A percentile compares a stretch with the other conserved stretches of the same genome.
These are phyloP conservation scores for Dyspetes luteomarginatus DNA, from an alignment of 2,888 invertebrate genomes.

Conservation along the genomic window DNA sequence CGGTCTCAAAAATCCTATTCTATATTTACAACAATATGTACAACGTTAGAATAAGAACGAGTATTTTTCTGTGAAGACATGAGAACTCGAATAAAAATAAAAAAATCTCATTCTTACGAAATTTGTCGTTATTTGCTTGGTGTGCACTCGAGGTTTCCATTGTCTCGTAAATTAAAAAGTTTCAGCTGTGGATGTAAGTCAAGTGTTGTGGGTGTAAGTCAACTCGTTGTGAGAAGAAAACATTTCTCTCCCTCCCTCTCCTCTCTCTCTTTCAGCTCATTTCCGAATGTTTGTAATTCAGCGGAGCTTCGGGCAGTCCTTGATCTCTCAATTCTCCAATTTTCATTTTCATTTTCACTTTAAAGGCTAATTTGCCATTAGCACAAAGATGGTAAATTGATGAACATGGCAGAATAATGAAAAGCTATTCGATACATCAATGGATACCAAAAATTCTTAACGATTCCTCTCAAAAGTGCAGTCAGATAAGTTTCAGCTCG, in stretches of 20 bases:
- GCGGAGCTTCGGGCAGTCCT: slow-evolving; percentile 67
- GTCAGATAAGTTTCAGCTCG: slow-evolving; percentile 89
- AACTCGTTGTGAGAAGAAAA: background rate
- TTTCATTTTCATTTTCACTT: slow-evolving; percentile 73
- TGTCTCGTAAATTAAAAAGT: background rate
- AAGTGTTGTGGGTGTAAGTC: too few relatives aligned
- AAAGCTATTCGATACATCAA: slow-evolving; percentile 88
- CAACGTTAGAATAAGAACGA: slow-evolving; percentile 17
- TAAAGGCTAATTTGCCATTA: slow-evolving; percentile 71
- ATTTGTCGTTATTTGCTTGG: background rate
- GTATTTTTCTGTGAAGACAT: slow-evolving; percentile 9
- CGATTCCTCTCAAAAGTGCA: slow-evolving; percentile 86
- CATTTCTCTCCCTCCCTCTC: too few relatives aligned
- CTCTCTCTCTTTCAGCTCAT: slow-evolving; percentile 9
- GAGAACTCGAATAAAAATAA: slow-evolving; percentile 27
- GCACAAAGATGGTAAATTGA: slow-evolving; percentile 83
- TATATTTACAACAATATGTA: slow-evolving; percentile 53
- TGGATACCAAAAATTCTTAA: slow-evolving; percentile 85
- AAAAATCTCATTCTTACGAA: background rate
- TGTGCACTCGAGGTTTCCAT: background rate
- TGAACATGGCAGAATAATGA: slow-evolving; percentile 88
- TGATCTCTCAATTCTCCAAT: slow-evolving; percentile 71
- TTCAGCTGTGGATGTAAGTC: too few relatives aligned
- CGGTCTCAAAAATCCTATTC: slow-evolving; percentile 7
- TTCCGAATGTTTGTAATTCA: slow-evolving; percentile 74